Base-by-base conservation (phyloP, 2,888 invertebrate genomes). In the Sinotaia quadrata region DNA sequence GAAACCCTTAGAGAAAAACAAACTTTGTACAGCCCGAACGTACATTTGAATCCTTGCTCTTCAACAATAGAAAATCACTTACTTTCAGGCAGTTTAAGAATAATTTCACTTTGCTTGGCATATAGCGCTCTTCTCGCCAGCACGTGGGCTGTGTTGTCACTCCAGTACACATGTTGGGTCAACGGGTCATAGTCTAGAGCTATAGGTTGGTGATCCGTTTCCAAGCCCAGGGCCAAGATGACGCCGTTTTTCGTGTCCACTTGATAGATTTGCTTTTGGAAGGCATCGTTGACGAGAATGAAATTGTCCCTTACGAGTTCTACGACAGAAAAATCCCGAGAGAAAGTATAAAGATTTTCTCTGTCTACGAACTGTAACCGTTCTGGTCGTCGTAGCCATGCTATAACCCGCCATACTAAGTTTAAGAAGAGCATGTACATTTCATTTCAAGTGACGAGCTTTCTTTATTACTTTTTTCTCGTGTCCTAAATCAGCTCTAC, bases 171-270 rank as follows among this genome's bases (percentile, higher is more conserved):
- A 51, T 92, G 87, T 74, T 92, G 92, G 62, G 91, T 91, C 57
- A 92, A 91, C 91, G 93, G 94, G 82, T 95, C 94, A 85, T 92
- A 95, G 83, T 95, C 95, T 0, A 96, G 91, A 0, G 94, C 94
- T 10, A 95, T 93, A 0, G 94, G 93, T 76, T 94, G 93, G 76
- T 93, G 91, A 0, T 67, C 60, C 7, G 71, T 75, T 4, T 66
- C 44, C 36, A 81, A 71, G 12, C 81, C 74, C 7, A 85, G 62
- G 4, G 83, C 81, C 57, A 75, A 73, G 15, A 83, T 76, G 4
- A 72, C 73, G 1, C 78, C 78, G 2, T 74, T 76, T 89, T 94
- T 94, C n/a, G 95, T 88, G 0, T 94, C 94, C 71, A 96, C 93
- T 81, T 94, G 91, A 0, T 93, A 93, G 51, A 96, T 90, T 62